Evolutionary conservation across 2,888 invertebrate species (phyloP), one percentile per base, ranked within the genome.

Genomic region (Ochropleura leucogaster): DNA sequence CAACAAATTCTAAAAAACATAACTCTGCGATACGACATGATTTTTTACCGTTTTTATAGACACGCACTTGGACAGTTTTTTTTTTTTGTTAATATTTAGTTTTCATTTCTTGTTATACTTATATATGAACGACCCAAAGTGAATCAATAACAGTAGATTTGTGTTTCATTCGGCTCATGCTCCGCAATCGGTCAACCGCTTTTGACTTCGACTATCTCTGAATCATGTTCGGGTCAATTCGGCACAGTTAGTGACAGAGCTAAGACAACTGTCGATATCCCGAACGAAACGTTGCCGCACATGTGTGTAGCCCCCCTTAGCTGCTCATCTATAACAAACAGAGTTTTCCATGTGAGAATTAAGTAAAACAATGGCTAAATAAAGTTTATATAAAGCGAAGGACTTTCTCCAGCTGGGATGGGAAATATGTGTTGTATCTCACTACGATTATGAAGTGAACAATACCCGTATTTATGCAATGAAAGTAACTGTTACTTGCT

Each of bases 391-490:
- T 80, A 86, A 86, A 87, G 73, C 64, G 73, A 70, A 86, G 84
- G 83, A 89, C 90, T 90, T 90, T 90, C 90, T 87, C 90, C 72
- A 67, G 73, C 82, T 88, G 89, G 89, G 89, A 89, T 86, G 86
- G 86, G 86, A 90, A 90, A 83, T 77, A 81, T 81, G 66, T 63
- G 69, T 76, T 72, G 79, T 81, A 83, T 85, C 84, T 81, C 82
- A 74, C 83, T 77, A 60, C 55, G 76, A 78, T 85, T 87, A 84
- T 84, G 68, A 77, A 65, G n/a, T 87, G 89, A 92, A 94, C 93
- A 94, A 93, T 93, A 92, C 91, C 80, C 72, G 86, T 88, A 89
- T 95, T 94, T 94, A 94, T 94, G 94, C 92, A 95, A 95, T 79
- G 94, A 94, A 95, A 95, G 94, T 94, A 90, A 94, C 89, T 89